These are phyloP conservation scores for Hippasteria phrygiana DNA, from an alignment of 53 echinoderm and acorn worm species.

Conservation along the genomic window DNA sequence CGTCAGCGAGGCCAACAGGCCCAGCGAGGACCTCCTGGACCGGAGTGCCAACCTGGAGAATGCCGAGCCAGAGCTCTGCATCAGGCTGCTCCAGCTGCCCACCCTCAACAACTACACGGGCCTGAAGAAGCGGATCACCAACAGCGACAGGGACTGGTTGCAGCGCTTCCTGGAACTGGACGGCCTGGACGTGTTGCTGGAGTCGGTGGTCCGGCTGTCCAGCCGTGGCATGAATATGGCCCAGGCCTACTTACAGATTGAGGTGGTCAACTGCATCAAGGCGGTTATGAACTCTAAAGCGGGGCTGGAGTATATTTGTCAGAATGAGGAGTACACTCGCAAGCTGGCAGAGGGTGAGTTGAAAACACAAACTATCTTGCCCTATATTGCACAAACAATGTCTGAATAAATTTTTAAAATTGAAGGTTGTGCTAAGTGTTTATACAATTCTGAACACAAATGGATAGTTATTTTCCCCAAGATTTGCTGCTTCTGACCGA, in stretches of 20 bases:
- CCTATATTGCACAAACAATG: not conserved
- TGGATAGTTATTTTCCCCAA: no score
- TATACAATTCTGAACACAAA: no score
- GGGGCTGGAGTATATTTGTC: constrained; percentile 88
- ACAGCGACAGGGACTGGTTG: constrained; percentile 84
- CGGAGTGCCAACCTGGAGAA: constrained; percentile 82
- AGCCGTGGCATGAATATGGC: constrained; percentile 80
- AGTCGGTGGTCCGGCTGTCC: constrained; percentile 77
- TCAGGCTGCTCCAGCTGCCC: constrained; percentile 90
- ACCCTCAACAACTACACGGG: constrained; percentile 90
- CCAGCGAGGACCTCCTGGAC: constrained; percentile 39
- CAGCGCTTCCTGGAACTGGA: constrained; percentile 86
- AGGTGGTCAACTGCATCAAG: constrained; percentile 91
- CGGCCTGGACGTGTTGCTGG: constrained; percentile 83
- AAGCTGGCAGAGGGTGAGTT: constrained; percentile 90
- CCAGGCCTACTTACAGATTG: constrained; percentile 94
- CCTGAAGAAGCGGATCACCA: constrained; percentile 73
- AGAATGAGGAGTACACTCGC: constrained; percentile 85
- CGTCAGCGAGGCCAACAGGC: constrained; percentile 42
- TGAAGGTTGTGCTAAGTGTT: no score
- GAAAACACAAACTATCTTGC: no score
- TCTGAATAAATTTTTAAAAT: no score
- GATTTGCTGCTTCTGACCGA: no score
- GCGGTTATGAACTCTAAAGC: constrained; percentile 95
- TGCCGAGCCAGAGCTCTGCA: constrained; percentile 96